These are phyloP conservation scores for Drosophila heteroneura DNA, from an alignment of 2,888 invertebrate species.

Conservation along the genomic window DNA sequence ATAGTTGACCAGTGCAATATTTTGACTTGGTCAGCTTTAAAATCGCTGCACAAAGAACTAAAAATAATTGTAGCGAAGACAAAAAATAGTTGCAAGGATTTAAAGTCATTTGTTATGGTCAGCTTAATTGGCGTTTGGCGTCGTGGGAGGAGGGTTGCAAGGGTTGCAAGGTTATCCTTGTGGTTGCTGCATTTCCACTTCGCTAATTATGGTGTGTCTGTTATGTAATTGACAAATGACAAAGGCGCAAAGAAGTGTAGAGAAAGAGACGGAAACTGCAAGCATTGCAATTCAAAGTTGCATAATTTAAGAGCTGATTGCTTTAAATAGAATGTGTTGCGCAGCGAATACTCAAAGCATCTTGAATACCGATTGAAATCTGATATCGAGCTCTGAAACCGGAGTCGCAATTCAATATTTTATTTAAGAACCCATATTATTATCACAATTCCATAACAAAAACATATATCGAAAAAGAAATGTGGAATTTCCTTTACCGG, in stretches of 20 bases:
- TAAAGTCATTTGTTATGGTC: slow-evolving; percentile 51
- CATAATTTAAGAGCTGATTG: neutral
- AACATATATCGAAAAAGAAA: too few species aligned
- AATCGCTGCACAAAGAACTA: slow-evolving; percentile 31
- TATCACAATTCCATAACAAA: neutral
- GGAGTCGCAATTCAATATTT: neutral
- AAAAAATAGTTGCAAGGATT: slow-evolving; percentile 6
- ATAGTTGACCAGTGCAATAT: slow-evolving; percentile 76
- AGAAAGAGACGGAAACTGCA: neutral
- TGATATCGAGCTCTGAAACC: neutral
- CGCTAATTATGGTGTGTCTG: slow-evolving; percentile 8
- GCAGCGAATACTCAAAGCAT: neutral
- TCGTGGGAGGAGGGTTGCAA: too few species aligned
- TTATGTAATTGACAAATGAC: slow-evolving; percentile 30
- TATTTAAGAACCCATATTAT: neutral
- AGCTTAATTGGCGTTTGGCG: slow-evolving; percentile 47
- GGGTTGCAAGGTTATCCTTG: slow-evolving; percentile 2
- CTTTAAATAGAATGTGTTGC: neutral
- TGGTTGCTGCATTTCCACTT: slow-evolving; percentile 5
- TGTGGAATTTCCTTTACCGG: neutral
- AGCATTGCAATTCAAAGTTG: neutral
- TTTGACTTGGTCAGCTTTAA: slow-evolving; percentile 73
- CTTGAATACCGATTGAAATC: neutral
- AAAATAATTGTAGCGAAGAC: slow-evolving; percentile 25
- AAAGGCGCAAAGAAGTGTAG: neutral